A percentile compares a stretch with the other conserved stretches of the same genome.
Conservation (phyloP, 2,888 invertebrate species). For the Hedya salicella region DNA sequence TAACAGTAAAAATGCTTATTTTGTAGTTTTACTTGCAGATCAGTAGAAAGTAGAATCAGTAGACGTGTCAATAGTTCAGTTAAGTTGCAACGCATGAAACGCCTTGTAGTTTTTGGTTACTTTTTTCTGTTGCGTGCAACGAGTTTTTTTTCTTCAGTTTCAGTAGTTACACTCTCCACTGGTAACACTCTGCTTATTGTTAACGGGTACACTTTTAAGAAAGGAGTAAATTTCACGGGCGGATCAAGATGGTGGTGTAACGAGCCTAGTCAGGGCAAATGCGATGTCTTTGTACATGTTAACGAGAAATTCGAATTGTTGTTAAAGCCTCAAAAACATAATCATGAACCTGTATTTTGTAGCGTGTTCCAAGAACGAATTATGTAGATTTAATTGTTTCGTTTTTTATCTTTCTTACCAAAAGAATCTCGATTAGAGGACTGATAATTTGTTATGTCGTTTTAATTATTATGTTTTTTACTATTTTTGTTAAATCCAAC, state of each 20-base stretch:
- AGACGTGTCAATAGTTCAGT: neutral
- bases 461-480: constrained; percentile 1
- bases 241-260: constrained; percentile 69
- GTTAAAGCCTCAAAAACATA: constrained; percentile 63
- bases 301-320: constrained; percentile 69
- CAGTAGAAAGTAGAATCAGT: constrained; percentile 9
- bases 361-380: constrained; percentile 67
- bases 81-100: constrained; percentile 1
- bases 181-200: constrained; percentile 69
- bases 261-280: constrained; percentile 63
- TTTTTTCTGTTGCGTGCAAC: constrained; percentile 42
- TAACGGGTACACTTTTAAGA: constrained; percentile 72
- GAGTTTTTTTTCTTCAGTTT: constrained; percentile 61
- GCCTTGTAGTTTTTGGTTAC: constrained; percentile 28
- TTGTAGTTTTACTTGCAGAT: constrained; percentile 4
- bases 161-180: constrained; percentile 68
- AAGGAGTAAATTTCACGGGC: constrained; percentile 58
- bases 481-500: neutral
- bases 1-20: constrained; percentile 1
- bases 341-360: constrained; percentile 69
- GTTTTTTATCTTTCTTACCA: neutral
- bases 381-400: constrained; percentile 51
- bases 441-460: constrained; percentile 2
- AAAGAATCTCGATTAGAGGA: constrained; percentile 4
- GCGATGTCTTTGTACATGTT: constrained; percentile 67